Evolutionary conservation across 2,888 invertebrate genomes (phyloP).

Genomic region (Aporophyla nigra): DNA sequence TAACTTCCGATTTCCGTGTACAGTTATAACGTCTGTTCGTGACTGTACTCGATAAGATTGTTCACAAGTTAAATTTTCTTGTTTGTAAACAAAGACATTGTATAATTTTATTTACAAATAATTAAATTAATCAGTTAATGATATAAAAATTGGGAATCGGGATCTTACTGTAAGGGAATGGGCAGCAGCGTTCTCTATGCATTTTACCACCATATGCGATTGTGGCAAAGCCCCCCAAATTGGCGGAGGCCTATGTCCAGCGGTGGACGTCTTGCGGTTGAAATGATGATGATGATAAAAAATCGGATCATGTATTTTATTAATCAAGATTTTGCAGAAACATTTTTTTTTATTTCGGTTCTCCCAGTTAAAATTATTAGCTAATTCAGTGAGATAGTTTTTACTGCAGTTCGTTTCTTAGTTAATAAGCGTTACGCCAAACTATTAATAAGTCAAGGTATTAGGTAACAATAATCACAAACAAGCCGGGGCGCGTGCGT

Average conservation of each 20-base stretch:
- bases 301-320: not conserved
- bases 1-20: constrained; percentile 64
- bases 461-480: constrained; percentile 8
- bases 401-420: not conserved
- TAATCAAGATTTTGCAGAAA: no score
- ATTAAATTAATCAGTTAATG: not conserved
- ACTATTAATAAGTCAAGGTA: not conserved
- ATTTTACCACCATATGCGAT: no score
- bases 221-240: no score
- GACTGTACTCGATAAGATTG: constrained; percentile 31
- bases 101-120: not conserved
- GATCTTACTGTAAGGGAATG: no score
- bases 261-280: no score
- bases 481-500: constrained; percentile 24
- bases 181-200: no score
- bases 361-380: not conserved
- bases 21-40: constrained; percentile 34
- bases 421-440: not conserved
- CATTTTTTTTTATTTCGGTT: not conserved
- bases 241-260: no score
- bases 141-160: not conserved
- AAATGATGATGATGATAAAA: no score
- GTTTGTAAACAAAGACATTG: constrained; percentile 26
- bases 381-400: not conserved
- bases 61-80: constrained; percentile 3